Evolutionary conservation across 2,888 invertebrate species (phyloP), one percentile per base, ranked within the genome.

Genomic region (Aspidiotus destructor): DNA sequence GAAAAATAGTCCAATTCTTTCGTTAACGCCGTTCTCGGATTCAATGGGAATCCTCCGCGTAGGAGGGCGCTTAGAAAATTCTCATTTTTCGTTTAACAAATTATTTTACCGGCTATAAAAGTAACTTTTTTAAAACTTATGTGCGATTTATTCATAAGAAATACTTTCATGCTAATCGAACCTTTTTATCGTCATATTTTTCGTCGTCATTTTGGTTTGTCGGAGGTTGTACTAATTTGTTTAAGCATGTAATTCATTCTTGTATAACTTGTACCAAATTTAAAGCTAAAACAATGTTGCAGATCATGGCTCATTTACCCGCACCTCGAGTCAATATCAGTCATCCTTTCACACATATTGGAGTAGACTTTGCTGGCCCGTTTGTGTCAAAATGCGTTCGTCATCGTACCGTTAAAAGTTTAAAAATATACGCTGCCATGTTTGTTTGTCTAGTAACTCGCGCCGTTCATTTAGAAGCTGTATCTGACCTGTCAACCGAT

Each of bases 401-500:
- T 15, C 52, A 52, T 52, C 11, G 52, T 15, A 52, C 52, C 15
- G 52, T 52, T 15, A 5, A 52, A 52, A 52, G 15, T 52, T 52
- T 52, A 3, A 52, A 52, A 52, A 52, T 52, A n/a, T 52, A 52
- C 52, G 11, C 28, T 3, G 28, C 28, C 2, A 5, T 28, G 1
- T 28, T 28, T 28, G 28, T 28, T 28, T 28, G 28, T 28, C 28
- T 28, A 3, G 28, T 28, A 28, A 58, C 58, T n/a, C 52, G 52
- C n/a, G 52, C n/a, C 5, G n/a, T 52, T 52, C 52, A 52, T 52
- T 13, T 52, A n/a, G 52, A 5, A 52, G 52, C 52, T 3, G 52
- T 52, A 15, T 57, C 58, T 15, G 58, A 57, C 28, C 58, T 57
- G 11, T 57, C 58, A 57, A 57, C 58, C 13, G 28, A 57, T 6